phyloP scores from a whole-genome alignment of 2,797 vertebrate species.

The Hypotaenidia okinawae region DNA sequence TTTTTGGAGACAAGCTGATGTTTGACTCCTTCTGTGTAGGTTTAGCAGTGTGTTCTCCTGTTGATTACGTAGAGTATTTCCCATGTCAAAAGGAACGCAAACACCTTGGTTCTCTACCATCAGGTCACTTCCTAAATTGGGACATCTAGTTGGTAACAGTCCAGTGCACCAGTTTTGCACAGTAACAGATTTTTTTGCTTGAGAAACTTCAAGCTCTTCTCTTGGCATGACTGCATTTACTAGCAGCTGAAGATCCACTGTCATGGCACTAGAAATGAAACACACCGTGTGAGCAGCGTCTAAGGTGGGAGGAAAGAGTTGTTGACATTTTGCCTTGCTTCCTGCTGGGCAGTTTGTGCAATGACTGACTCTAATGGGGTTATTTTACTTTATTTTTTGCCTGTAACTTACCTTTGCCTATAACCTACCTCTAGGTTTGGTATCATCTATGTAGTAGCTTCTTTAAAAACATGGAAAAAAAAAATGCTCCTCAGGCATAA shows the following conservation, averaged over 20 bases:
- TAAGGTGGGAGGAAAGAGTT: slow-evolving; percentile 47
- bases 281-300: slow-evolving; percentile 25
- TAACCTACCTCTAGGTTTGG: slow-evolving; percentile 77
- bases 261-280: slow-evolving; percentile 54
- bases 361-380: slow-evolving; percentile 56
- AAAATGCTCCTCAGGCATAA: slow-evolving; percentile 43
- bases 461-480: not conserved
- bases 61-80: slow-evolving; percentile 10
- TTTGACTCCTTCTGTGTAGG: slow-evolving; percentile 21
- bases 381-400: not conserved
- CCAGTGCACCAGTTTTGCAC: slow-evolving; percentile 46
- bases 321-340: slow-evolving; percentile 44
- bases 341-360: slow-evolving; percentile 54
- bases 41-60: slow-evolving; percentile 55
- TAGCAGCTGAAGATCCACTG: slow-evolving; percentile 60
- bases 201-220: slow-evolving; percentile 56
- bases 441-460: slow-evolving; percentile 70
- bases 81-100: slow-evolving; percentile 3
- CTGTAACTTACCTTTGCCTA: slow-evolving; percentile 70
- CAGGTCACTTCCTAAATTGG: not conserved
- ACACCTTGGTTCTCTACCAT: slow-evolving; percentile 13
- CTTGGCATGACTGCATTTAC: slow-evolving; percentile 64
- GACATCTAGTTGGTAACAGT: slow-evolving; percentile 48
- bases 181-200: slow-evolving; percentile 50
- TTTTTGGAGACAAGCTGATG: slow-evolving; percentile 24